Percentiles rank a stretch among this genome's conserved stretches.
Conservation (phyloP, 2,888 invertebrate genomes). For the Rosalia funebris region DNA sequence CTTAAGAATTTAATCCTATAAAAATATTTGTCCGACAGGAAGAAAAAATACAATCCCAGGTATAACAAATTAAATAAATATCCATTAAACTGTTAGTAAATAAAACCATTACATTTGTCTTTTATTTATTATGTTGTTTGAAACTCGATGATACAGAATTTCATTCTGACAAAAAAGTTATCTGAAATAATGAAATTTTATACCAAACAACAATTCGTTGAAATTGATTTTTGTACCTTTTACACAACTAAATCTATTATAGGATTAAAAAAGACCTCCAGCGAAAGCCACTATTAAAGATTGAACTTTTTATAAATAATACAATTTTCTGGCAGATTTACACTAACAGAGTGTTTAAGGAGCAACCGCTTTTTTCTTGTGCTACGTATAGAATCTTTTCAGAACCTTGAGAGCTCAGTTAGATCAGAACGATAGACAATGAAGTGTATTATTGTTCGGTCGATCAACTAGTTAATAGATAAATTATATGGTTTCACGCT, state of each 20-base stretch:
- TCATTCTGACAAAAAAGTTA: slow-evolving; percentile 32
- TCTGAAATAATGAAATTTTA: slow-evolving; percentile 36
- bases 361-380: slow-evolving; percentile 38
- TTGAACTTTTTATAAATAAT: slow-evolving; percentile 46
- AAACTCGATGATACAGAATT: slow-evolving; percentile 30
- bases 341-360: slow-evolving; percentile 48
- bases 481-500: slow-evolving; percentile 65
- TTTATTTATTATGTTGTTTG: slow-evolving; percentile 35
- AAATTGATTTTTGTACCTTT: slow-evolving; percentile 45
- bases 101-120: slow-evolving; percentile 34
- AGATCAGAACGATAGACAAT: slow-evolving; percentile 58
- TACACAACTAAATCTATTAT: slow-evolving; percentile 43
- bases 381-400: slow-evolving; percentile 18
- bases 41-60: slow-evolving; percentile 34
- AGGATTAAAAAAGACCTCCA: slow-evolving; percentile 47
- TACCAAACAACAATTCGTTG: slow-evolving; percentile 39
- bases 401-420: slow-evolving; percentile 17
- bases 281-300: slow-evolving; percentile 41
- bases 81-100: slow-evolving; percentile 38
- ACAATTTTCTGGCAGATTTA: slow-evolving; percentile 51
- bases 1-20: slow-evolving; percentile 24
- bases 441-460: slow-evolving; percentile 57
- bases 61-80: slow-evolving; percentile 44
- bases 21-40: slow-evolving; percentile 34
- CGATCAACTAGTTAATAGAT: slow-evolving; percentile 63